These are phyloP conservation scores for Pogona vitticeps DNA, from an alignment of 2,113 vertebrate species.

Conservation along the genomic window DNA sequence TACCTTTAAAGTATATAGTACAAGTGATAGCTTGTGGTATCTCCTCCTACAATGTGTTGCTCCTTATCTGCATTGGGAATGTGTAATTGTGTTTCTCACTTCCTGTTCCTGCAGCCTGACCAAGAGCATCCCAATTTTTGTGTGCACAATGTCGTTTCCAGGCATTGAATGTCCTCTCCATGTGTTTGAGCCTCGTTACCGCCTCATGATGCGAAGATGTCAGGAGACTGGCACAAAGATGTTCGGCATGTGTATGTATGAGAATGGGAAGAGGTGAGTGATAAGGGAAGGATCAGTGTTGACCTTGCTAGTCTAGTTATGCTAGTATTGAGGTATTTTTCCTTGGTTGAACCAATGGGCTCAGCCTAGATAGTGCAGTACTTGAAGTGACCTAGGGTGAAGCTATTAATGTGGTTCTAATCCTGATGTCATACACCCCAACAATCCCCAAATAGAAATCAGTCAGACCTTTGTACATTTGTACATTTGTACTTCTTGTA, in stretches of 20 bases:
- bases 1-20: not conserved
- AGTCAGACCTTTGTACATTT: not conserved
- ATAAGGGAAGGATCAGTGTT: not conserved
- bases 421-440: too few species aligned
- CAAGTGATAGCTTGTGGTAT: not conserved
- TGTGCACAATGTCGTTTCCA: slow-evolving; percentile 90
- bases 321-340: not conserved
- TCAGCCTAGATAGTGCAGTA: not conserved
- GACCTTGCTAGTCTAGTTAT: not conserved
- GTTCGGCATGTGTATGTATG: slow-evolving; percentile 92
- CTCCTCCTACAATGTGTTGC: not conserved
- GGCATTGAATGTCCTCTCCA: slow-evolving; percentile 87
- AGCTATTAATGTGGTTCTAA: too few species aligned
- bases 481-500: not conserved
- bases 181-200: slow-evolving; percentile 90
- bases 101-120: slow-evolving; percentile 76
- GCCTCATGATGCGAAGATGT: slow-evolving; percentile 92
- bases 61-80: not conserved
- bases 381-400: not conserved
- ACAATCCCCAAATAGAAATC: too few species aligned
- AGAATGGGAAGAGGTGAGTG: slow-evolving; percentile 86
- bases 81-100: not conserved
- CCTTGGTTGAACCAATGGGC: fast-evolving
- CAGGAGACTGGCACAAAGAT: slow-evolving; percentile 89
- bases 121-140: slow-evolving; percentile 88